These are phyloP conservation scores for Triops longicaudatus DNA, from an alignment of 1,140 invertebrate species.

Conservation along the genomic window DNA sequence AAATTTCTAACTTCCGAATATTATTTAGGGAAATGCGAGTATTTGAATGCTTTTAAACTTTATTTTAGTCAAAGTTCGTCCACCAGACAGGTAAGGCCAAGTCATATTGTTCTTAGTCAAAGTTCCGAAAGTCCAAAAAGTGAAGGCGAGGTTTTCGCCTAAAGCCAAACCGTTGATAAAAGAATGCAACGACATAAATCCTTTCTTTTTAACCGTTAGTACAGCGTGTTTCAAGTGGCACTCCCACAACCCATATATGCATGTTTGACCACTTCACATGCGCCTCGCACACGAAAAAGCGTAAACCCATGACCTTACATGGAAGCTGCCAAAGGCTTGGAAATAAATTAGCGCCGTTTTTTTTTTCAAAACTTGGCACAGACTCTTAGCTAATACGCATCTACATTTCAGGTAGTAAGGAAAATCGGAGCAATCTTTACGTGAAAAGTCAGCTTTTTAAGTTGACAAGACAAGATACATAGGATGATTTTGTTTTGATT, in stretches of 20 bases:
- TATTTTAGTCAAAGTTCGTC: too few species aligned
- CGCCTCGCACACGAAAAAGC: background rate
- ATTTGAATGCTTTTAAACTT: background rate
- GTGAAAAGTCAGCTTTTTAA: background rate
- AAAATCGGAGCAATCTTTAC: background rate
- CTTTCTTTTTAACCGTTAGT: background rate
- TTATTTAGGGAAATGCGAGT: background rate
- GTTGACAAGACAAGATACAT: background rate
- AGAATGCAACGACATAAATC: background rate
- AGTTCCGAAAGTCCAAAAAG: background rate
- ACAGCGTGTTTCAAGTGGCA: background rate
- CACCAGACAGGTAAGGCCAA: too few species aligned
- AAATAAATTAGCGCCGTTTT: background rate
- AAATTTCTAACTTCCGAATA: too few species aligned
- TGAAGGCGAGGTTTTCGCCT: background rate
- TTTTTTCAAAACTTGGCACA: background rate
- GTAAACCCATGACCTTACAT: background rate
- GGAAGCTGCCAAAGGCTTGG: background rate
- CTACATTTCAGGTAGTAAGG: too few species aligned
- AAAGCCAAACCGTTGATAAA: constrained; percentile 3
- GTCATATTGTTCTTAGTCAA: too few species aligned
- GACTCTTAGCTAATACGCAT: too few species aligned
- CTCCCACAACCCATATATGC: constrained; percentile 8
- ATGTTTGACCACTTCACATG: background rate
- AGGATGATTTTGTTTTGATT: background rate